A percentile compares a stretch with the other conserved stretches of the same genome.
Conservation (phyloP, 1,140 invertebrate species). For the Drosophila lacertosa region DNA sequence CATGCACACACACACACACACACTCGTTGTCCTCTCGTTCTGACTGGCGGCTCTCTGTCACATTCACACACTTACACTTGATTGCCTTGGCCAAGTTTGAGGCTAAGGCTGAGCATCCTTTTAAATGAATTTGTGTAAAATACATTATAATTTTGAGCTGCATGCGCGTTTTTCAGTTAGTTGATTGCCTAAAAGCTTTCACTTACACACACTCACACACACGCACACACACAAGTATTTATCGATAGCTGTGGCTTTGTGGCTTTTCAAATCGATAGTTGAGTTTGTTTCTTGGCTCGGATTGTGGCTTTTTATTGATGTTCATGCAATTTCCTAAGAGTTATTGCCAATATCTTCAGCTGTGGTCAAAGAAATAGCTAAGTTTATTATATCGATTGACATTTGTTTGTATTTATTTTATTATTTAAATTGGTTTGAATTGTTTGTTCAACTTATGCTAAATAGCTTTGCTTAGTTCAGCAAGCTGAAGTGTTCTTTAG, state of each 20-base stretch:
- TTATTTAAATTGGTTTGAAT: too few species aligned
- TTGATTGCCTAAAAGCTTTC: conserved; percentile 65
- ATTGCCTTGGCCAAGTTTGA: conserved; percentile 56
- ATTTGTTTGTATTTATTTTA: background rate
- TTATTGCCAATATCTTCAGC: background rate
- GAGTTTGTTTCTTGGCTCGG: conserved; percentile 8
- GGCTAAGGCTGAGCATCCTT: conserved; percentile 59
- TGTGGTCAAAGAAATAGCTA: background rate
- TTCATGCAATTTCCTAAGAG: conserved; percentile 5
- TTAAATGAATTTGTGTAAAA: conserved; percentile 68
- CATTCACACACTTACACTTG: conserved; percentile 20
- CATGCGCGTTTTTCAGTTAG: conserved; percentile 46
- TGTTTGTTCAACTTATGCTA: too few species aligned
- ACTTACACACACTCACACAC: conserved; percentile 7
- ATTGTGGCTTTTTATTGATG: conserved; percentile 32
- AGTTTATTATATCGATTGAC: background rate
- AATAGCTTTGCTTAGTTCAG: too few species aligned
- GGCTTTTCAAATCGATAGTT: conserved; percentile 51
- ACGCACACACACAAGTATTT: conserved; percentile 8
- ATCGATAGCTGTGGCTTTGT: conserved; percentile 38
- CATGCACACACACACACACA: conserved; percentile 3
- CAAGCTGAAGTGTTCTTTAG: too few species aligned
- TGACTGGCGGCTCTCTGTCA: conserved; percentile 23
- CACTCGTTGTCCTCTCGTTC: conserved; percentile 12
- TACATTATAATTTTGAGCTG: conserved; percentile 63